These are phyloP conservation scores for Spongilla lacustris DNA, from an alignment of 37 sponge, comb jelly and placozoan genomes.

Conservation along the genomic window DNA sequence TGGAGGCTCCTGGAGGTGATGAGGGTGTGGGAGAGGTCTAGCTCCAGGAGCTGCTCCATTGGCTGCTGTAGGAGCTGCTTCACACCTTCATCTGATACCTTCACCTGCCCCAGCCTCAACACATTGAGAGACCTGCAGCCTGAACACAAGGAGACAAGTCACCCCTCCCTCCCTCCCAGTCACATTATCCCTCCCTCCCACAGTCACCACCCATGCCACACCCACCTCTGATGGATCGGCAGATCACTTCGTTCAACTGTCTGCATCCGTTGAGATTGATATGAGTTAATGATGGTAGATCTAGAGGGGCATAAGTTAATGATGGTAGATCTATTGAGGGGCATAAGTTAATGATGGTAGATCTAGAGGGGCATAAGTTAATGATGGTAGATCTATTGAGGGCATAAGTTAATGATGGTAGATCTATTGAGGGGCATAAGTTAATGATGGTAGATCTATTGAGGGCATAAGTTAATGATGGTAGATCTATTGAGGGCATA, in stretches of 20 bases:
- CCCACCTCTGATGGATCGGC: slow-evolving; percentile 49
- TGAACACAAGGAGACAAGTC: background rate
- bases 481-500: too few relatives aligned
- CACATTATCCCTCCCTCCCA: background rate
- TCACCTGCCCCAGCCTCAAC: slow-evolving; percentile 40
- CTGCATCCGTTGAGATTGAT: slow-evolving; percentile 59
- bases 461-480: too few relatives aligned
- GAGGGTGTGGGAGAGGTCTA: slow-evolving; percentile 56
- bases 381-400: too few relatives aligned
- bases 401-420: too few relatives aligned
- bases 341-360: too few relatives aligned
- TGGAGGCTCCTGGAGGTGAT: slow-evolving; percentile 25
- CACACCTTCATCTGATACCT: slow-evolving; percentile 50
- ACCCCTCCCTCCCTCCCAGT: background rate
- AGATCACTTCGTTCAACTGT: slow-evolving; percentile 48
- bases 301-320: background rate
- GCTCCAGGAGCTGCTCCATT: slow-evolving; percentile 26
- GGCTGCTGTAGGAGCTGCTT: slow-evolving; percentile 37
- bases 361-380: too few relatives aligned
- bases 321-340: too few relatives aligned
- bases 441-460: too few relatives aligned
- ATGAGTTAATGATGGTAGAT: slow-evolving; percentile 28
- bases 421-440: too few relatives aligned
- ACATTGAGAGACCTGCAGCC: slow-evolving; percentile 37
- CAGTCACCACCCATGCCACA: background rate